Conservation (phyloP, 2,888 invertebrate species). For the Xestia c-nigrum region DNA sequence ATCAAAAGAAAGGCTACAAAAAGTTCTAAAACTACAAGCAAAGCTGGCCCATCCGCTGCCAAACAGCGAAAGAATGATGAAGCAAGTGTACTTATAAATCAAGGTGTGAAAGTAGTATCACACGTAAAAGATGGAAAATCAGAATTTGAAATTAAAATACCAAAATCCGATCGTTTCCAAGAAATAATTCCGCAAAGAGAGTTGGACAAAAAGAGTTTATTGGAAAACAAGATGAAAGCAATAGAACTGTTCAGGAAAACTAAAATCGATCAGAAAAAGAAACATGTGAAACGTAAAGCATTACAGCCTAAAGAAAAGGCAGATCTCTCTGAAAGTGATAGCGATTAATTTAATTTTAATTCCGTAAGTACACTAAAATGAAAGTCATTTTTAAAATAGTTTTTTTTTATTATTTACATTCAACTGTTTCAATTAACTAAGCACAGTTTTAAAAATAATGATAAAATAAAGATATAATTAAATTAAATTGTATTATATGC, state of each 20-base stretch:
- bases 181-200: slow-evolving; percentile 94
- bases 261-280: slow-evolving; percentile 91
- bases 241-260: slow-evolving; percentile 93
- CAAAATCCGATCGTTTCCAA: slow-evolving; percentile 83
- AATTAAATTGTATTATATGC: slow-evolving; percentile 70
- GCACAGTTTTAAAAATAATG: slow-evolving; percentile 74
- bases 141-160: slow-evolving; percentile 78
- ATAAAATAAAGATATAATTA: slow-evolving; percentile 71
- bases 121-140: slow-evolving; percentile 73
- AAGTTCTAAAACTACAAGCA: slow-evolving; percentile 62
- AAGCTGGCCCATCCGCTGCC: slow-evolving; percentile 72
- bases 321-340: slow-evolving; percentile 92
- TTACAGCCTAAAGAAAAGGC: slow-evolving; percentile 91
- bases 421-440: slow-evolving; percentile 77
- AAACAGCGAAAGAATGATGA: slow-evolving; percentile 73
- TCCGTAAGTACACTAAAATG: slow-evolving; percentile 63
- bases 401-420: slow-evolving; percentile 87
- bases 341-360: slow-evolving; percentile 80
- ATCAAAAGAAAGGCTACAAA: slow-evolving; percentile 69
- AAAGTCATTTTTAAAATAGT: slow-evolving; percentile 82
- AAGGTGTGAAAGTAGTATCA: slow-evolving; percentile 78
- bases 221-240: slow-evolving; percentile 93
- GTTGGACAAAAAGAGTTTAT: slow-evolving; percentile 91
- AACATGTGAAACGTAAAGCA: slow-evolving; percentile 82
- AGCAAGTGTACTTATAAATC: slow-evolving; percentile 70